Percentiles rank a stretch among this genome's conserved stretches.
These are phyloP conservation scores for Stenichneumon culpator DNA, from an alignment of 2,888 invertebrate species.

Conservation along the genomic window DNA sequence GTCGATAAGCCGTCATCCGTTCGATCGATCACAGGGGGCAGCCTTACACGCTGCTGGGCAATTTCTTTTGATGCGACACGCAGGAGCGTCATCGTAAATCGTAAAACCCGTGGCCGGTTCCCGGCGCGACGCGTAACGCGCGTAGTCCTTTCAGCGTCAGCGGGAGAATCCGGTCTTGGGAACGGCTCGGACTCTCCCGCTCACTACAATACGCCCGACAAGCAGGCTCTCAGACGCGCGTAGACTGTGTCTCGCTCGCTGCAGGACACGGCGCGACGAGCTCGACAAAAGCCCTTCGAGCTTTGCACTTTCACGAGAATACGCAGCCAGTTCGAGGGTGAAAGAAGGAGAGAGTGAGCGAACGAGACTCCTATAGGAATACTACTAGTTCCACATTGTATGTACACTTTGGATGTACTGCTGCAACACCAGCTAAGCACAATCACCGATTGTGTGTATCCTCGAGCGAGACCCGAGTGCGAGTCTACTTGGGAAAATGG, in stretches of 20 bases:
- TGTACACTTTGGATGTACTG: too few species aligned
- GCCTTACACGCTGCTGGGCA: constrained; percentile 13
- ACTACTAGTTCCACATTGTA: constrained; percentile 9
- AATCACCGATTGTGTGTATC: too few species aligned
- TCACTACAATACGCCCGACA: constrained; percentile 5
- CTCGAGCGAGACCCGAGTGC: too few species aligned
- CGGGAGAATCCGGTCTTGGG: constrained; percentile 36
- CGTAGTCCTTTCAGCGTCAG: constrained; percentile 36
- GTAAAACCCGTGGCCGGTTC: constrained; percentile 63
- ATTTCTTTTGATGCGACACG: constrained; percentile 37
- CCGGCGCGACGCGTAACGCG: constrained; percentile 36
- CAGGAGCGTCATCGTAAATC: constrained; percentile 72
- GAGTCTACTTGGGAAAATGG: neutral
- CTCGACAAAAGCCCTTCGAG: constrained; percentile 23
- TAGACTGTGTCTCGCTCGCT: constrained; percentile 6
- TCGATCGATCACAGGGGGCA: constrained; percentile 51
- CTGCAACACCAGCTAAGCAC: neutral
- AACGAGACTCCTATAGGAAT: constrained; percentile 6
- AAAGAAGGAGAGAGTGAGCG: constrained; percentile 11
- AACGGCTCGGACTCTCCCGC: constrained; percentile 19
- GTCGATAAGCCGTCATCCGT: constrained; percentile 35
- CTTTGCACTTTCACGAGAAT: constrained; percentile 40
- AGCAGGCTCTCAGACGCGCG: constrained; percentile 7
- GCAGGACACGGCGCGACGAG: constrained; percentile 17
- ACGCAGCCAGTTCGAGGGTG: constrained; percentile 6